Conservation (phyloP, 2,888 invertebrate genomes). For the Chloromyia formosa region DNA sequence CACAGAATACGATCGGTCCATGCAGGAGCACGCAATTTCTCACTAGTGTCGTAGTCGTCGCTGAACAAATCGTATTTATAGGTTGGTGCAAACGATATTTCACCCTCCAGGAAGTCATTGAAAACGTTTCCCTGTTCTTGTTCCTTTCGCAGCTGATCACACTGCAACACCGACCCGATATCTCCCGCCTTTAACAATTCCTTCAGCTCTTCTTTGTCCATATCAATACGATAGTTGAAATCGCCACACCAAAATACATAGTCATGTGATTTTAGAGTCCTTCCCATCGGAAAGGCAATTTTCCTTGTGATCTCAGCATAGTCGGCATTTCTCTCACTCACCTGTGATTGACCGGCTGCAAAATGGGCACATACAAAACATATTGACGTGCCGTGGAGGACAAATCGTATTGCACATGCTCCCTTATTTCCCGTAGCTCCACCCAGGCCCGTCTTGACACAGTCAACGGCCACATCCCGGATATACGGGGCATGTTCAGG, state of each 20-base stretch:
- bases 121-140: constrained; percentile 86
- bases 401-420: constrained; percentile 90
- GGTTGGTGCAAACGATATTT: constrained; percentile 91
- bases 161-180: constrained; percentile 79
- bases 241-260: constrained; percentile 99
- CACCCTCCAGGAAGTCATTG: constrained; percentile 91
- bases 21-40: constrained; percentile 95
- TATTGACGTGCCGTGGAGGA: constrained; percentile 90
- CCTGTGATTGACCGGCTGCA: constrained; percentile 98
- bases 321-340: constrained; percentile 93
- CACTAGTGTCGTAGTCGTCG: constrained; percentile 98
- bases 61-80: constrained; percentile 99
- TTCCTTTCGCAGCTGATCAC: constrained; percentile 88
- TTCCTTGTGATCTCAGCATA: constrained; percentile 95
- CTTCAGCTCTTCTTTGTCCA: constrained; percentile 94
- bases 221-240: constrained; percentile 97
- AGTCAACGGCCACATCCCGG: constrained; percentile 92
- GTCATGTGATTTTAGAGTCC: constrained; percentile 93
- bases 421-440: constrained; percentile 98
- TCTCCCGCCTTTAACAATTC: constrained; percentile 73
- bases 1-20: constrained; percentile 99
- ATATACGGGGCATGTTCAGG: constrained; percentile 89
- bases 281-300: constrained; percentile 89
- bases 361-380: constrained; percentile 99
- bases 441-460: constrained; percentile 97